phyloP scores from a whole-genome alignment of 2,888 invertebrate genomes.

The Caradrina clavipalpis region DNA sequence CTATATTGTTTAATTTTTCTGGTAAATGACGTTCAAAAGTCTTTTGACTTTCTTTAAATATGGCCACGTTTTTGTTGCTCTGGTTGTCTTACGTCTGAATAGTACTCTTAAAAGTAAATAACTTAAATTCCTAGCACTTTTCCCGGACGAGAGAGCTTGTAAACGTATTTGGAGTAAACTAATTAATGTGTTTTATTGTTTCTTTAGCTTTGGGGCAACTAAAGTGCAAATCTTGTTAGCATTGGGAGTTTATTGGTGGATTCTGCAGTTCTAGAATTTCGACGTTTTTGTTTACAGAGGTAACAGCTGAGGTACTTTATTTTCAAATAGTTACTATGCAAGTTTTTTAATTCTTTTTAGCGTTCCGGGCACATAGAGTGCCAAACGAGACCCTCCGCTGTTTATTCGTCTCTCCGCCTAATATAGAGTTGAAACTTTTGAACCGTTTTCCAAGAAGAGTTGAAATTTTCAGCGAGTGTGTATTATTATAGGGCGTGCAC shows the following conservation, averaged over 20 bases:
- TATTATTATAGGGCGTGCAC: too few species aligned
- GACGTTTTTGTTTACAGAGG: background rate
- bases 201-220: constrained; percentile 17
- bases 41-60: too few species aligned
- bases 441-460: too few species aligned
- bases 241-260: constrained; percentile 10
- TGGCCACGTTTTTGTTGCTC: too few species aligned
- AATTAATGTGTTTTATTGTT: constrained; percentile 50
- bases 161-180: constrained; percentile 40
- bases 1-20: too few species aligned
- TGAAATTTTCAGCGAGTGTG: too few species aligned
- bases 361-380: too few species aligned
- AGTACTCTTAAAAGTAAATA: constrained; percentile 25
- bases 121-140: constrained; percentile 30
- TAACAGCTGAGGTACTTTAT: background rate
- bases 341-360: background rate
- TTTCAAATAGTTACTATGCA: background rate
- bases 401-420: too few species aligned
- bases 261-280: constrained; percentile 1
- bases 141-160: constrained; percentile 23
- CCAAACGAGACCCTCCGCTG: too few species aligned
- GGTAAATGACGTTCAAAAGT: too few species aligned
- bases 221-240: constrained; percentile 38
- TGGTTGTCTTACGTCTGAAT: background rate
- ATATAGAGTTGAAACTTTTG: too few species aligned